Percentiles rank a stretch among this genome's conserved stretches.
Conservation (phyloP, 2,113 vertebrate genomes). For the Ailuropoda melanoleuca region DNA sequence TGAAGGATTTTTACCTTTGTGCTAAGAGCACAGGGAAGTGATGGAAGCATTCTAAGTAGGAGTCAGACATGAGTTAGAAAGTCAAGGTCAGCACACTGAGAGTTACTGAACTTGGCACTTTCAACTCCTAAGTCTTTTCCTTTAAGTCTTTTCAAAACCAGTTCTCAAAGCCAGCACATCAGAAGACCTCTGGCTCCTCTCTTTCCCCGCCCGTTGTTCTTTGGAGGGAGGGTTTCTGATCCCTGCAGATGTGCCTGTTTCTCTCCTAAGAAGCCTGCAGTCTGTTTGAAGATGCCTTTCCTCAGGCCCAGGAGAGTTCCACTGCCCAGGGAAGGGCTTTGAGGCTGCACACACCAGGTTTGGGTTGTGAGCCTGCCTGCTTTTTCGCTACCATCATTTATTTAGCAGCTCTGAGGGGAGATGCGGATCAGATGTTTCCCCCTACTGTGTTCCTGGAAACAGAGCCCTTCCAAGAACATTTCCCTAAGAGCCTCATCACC, state of each 20-base stretch:
- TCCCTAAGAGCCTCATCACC: neutral
- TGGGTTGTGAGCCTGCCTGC: neutral
- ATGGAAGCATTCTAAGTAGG: neutral
- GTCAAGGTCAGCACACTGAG: neutral
- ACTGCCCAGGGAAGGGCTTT: neutral
- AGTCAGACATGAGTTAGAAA: neutral
- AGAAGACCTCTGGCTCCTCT: neutral
- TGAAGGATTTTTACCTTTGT: neutral
- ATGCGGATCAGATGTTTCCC: neutral
- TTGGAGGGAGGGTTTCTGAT: neutral
- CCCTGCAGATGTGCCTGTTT: neutral
- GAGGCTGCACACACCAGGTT: neutral
- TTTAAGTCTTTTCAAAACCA: slow-evolving; percentile 31
- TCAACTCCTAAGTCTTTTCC: neutral
- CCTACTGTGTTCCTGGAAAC: neutral
- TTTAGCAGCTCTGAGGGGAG: neutral
- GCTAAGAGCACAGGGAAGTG: neutral
- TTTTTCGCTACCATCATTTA: neutral
- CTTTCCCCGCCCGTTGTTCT: neutral
- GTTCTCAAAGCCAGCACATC: neutral
- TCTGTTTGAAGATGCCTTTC: neutral
- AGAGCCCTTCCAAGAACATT: neutral
- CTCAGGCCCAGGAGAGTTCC: neutral
- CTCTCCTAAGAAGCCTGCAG: neutral
- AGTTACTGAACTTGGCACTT: neutral